Evolutionary conservation across 2,888 invertebrate genomes (phyloP).

Genomic region (Nesidiocoris tenuis): DNA sequence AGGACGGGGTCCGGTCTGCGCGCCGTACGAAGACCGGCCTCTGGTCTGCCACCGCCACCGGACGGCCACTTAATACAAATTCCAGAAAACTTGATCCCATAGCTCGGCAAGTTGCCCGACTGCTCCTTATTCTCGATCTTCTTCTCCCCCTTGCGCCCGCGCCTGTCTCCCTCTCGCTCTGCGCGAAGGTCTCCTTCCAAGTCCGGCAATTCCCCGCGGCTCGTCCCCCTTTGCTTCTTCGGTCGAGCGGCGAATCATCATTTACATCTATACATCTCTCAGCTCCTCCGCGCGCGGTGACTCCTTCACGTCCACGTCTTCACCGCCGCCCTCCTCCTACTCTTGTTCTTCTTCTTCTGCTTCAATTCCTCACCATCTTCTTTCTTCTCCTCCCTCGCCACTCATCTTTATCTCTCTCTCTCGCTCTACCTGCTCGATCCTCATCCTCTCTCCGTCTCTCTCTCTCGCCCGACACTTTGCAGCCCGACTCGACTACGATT

Average conservation of each 20-base stretch:
- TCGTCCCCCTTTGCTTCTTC: neutral
- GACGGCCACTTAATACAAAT: conserved; percentile 29
- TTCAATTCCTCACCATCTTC: too few relatives aligned
- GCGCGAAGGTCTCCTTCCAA: neutral
- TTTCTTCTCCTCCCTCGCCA: too few relatives aligned
- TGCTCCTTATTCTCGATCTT: neutral
- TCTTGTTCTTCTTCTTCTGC: too few relatives aligned
- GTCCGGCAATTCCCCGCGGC: neutral
- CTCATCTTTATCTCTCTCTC: too few relatives aligned
- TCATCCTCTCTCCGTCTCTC: neutral
- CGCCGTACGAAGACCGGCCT: neutral
- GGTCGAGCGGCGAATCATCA: neutral
- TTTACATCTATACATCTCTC: neutral
- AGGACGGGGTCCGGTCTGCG: neutral
- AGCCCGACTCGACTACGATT: neutral
- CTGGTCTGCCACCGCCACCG: neutral
- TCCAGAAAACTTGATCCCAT: conserved; percentile 42
- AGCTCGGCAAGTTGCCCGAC: conserved; percentile 4
- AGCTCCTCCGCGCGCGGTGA: too few relatives aligned
- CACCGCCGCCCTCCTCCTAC: too few relatives aligned
- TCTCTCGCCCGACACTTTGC: neutral
- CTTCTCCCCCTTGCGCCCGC: neutral
- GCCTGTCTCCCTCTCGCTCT: conserved; percentile 4
- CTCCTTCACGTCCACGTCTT: too few relatives aligned
- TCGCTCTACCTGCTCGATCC: neutral